Conservation (phyloP, 1,140 invertebrate genomes). For the Diachasmimorpha longicaudata region DNA sequence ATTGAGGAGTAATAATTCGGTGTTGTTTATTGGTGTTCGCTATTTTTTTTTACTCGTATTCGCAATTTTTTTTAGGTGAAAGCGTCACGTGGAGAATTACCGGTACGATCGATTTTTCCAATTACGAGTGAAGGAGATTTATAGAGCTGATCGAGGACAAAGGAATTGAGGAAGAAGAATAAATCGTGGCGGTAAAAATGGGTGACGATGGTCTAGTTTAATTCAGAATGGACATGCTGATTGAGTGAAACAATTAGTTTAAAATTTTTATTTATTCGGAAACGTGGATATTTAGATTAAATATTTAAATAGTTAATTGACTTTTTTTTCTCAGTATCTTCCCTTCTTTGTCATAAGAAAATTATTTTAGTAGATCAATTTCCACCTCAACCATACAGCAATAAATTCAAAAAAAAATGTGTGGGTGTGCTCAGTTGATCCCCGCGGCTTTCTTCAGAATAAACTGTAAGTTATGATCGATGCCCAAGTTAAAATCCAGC, state of each 20-base stretch:
- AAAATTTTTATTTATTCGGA: neutral
- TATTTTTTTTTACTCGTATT: neutral
- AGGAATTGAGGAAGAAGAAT: neutral
- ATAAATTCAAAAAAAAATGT: neutral
- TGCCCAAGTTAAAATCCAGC: neutral
- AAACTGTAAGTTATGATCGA: constrained; percentile 11
- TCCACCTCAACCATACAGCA: neutral
- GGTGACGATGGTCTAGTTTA: neutral
- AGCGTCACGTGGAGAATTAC: neutral
- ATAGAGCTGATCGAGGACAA: neutral
- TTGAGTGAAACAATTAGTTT: neutral
- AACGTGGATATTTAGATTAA: too few species aligned
- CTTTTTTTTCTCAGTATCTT: too few species aligned
- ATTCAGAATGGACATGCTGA: neutral
- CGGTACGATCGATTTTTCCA: neutral
- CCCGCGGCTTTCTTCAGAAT: neutral
- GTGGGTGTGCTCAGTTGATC: neutral
- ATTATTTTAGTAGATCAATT: neutral
- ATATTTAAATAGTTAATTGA: too few species aligned
- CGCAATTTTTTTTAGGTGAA: neutral
- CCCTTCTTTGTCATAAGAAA: neutral
- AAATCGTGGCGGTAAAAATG: neutral
- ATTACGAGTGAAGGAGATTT: constrained; percentile 7
- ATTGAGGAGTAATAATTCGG: neutral
- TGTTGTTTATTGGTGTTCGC: neutral